These are phyloP conservation scores for Polydrusus pterygomalis DNA, from an alignment of 2,888 invertebrate species.

Conservation along the genomic window DNA sequence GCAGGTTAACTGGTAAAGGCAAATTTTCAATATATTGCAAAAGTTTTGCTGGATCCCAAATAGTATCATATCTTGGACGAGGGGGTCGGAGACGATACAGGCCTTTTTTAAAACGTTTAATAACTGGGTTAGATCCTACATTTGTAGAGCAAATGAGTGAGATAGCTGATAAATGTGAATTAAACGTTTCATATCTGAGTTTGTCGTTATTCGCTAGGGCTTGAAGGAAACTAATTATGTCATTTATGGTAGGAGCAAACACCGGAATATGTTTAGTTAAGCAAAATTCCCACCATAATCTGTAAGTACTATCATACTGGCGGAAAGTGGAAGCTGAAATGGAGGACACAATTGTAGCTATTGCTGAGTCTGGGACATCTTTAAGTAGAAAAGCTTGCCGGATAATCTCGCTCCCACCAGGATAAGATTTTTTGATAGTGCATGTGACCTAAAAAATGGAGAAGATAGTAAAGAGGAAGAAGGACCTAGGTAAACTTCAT, in stretches of 20 bases:
- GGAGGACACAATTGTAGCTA: constrained; percentile 36
- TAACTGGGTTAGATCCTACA: constrained; percentile 40
- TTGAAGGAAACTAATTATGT: not conserved
- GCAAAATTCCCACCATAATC: constrained; percentile 40
- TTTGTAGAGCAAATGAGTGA: constrained; percentile 15
- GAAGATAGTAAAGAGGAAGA: not conserved
- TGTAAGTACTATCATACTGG: constrained; percentile 38
- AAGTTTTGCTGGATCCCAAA: constrained; percentile 59
- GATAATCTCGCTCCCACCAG: constrained; percentile 42
- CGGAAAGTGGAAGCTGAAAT: constrained; percentile 33
- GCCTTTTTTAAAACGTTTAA: constrained; percentile 56
- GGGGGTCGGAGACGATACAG: constrained; percentile 39
- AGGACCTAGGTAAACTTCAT: constrained; percentile 38
- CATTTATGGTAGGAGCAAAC: constrained; percentile 14
- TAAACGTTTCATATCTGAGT: constrained; percentile 5
- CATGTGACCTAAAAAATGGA: constrained; percentile 35
- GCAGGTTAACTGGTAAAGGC: constrained; percentile 29
- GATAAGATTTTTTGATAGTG: constrained; percentile 10
- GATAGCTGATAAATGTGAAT: constrained; percentile 31
- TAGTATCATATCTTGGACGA: constrained; percentile 57
- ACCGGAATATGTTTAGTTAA: not conserved
- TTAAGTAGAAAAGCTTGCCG: constrained; percentile 26
- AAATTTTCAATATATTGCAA: constrained; percentile 55
- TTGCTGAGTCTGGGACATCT: constrained; percentile 32
- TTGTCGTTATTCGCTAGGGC: not conserved